Evolutionary conservation across 2,888 invertebrate species (phyloP).

Genomic region (Agrochola macilenta): DNA sequence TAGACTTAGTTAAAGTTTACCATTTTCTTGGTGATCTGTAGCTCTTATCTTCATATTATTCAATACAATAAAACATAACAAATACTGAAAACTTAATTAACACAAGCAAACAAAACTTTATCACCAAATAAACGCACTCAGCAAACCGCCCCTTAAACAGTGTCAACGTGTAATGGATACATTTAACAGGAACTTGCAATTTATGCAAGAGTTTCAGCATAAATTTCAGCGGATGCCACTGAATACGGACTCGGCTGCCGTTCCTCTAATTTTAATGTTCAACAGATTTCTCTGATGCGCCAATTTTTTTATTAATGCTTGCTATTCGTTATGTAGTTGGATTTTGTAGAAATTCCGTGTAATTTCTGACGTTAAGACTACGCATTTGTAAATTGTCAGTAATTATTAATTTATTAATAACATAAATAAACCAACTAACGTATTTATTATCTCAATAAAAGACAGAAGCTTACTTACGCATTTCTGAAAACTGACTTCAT

Average conservation of each 20-base stretch:
- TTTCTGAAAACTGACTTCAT: not conserved
- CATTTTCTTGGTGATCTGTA: too few relatives aligned
- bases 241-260: slow-evolving; percentile 70
- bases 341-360: not conserved
- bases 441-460: not conserved
- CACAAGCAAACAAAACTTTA: not conserved
- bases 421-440: not conserved
- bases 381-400: not conserved
- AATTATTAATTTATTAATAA: not conserved
- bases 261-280: slow-evolving; percentile 71
- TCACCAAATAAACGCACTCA: slow-evolving; percentile 42
- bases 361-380: not conserved
- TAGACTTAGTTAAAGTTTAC: too few relatives aligned
- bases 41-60: too few relatives aligned
- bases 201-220: slow-evolving; percentile 83
- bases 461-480: not conserved
- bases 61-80: not conserved
- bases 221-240: slow-evolving; percentile 77
- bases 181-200: slow-evolving; percentile 84
- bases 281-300: slow-evolving; percentile 64
- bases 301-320: slow-evolving; percentile 50
- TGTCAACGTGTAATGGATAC: slow-evolving; percentile 88
- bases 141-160: slow-evolving; percentile 70
- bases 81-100: not conserved
- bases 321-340: slow-evolving; percentile 28